Evolutionary conservation across 2,113 vertebrate species (phyloP).

Genomic region (Crotalus tigris): DNA sequence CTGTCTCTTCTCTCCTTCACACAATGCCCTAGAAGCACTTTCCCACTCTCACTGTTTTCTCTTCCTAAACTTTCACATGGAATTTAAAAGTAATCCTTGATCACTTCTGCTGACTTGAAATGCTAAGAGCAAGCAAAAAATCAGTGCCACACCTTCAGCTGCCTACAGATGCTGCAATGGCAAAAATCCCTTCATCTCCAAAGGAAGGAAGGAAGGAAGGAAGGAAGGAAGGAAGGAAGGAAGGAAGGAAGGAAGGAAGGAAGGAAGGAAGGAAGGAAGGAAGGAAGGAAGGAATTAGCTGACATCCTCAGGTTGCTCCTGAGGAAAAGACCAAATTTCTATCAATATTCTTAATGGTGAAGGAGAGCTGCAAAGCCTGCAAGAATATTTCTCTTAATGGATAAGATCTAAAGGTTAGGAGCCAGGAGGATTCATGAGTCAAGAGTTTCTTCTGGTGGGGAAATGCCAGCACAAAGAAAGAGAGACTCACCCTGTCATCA

Average conservation of each 20-base stretch:
- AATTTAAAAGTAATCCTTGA: not conserved
- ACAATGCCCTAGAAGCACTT: not conserved
- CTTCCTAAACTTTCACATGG: not conserved
- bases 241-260: not conserved
- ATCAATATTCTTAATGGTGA: not conserved
- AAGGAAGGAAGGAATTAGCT: not conserved
- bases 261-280: not conserved
- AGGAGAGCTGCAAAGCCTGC: not conserved
- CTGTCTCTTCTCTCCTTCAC: not conserved
- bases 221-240: not conserved
- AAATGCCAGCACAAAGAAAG: not conserved
- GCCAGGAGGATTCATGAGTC: not conserved
- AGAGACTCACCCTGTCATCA: not conserved
- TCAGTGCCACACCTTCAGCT: not conserved
- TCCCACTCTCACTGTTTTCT: not conserved
- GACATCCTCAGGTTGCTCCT: not conserved
- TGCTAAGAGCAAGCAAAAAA: not conserved
- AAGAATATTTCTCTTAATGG: not conserved
- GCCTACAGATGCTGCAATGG: not conserved
- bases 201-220: not conserved
- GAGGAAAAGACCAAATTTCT: not conserved
- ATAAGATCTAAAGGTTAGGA: not conserved
- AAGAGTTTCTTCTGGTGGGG: not conserved
- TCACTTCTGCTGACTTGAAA: not conserved
- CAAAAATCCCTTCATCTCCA: not conserved